A percentile compares a stretch with the other conserved stretches of the same genome.
phyloP scores from a whole-genome alignment of 2,113 vertebrate species.

The Hiodon tergisus region DNA sequence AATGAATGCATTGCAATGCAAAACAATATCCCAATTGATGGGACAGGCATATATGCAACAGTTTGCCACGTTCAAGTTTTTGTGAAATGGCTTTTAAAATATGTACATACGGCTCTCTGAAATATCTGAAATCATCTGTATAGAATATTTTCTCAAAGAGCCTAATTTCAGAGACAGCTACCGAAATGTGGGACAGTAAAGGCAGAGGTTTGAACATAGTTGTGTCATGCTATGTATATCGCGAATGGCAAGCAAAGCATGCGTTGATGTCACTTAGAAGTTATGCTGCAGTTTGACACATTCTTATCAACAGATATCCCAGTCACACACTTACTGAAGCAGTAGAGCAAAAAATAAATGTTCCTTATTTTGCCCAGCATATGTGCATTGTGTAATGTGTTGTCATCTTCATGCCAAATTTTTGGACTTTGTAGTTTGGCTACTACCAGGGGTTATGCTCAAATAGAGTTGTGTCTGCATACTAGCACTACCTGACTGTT shows the following conservation, averaged over 20 bases:
- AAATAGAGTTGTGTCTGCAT: neutral
- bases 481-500: neutral
- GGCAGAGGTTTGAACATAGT: conserved; percentile 35
- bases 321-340: conserved; percentile 27
- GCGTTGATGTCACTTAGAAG: conserved; percentile 37
- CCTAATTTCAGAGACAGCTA: conserved; percentile 43
- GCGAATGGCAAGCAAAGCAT: conserved; percentile 40
- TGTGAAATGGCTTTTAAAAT: conserved; percentile 42
- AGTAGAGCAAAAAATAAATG: conserved; percentile 29
- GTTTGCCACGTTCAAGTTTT: conserved; percentile 52
- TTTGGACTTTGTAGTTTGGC: neutral
- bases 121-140: conserved; percentile 57
- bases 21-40: conserved; percentile 48
- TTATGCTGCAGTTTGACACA: conserved; percentile 33
- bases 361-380: conserved; percentile 9
- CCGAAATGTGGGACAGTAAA: conserved; percentile 12
- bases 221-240: conserved; percentile 49
- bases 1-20: conserved; percentile 46
- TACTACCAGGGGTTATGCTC: neutral
- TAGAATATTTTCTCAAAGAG: conserved; percentile 66
- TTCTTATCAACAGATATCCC: conserved; percentile 32
- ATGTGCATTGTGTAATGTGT: conserved; percentile 1
- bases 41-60: conserved; percentile 66
- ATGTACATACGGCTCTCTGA: conserved; percentile 54
- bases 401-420: neutral